Conservation (phyloP, 2,888 invertebrate species). For the Mycalesis mineus region DNA sequence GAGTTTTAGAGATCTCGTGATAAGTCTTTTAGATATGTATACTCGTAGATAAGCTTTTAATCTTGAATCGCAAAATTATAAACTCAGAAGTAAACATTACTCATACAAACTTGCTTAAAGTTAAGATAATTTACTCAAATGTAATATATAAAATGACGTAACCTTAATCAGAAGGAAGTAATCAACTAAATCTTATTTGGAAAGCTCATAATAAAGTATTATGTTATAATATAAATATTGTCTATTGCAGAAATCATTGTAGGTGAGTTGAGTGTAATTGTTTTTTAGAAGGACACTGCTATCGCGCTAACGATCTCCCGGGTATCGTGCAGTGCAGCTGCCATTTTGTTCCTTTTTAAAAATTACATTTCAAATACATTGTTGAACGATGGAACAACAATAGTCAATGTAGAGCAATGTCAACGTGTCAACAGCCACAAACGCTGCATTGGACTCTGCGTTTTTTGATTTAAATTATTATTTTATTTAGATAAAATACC, state of each 20-base stretch:
- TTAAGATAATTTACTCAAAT: too few relatives aligned
- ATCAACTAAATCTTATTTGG: background rate
- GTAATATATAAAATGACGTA: background rate
- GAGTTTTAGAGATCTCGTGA: too few relatives aligned
- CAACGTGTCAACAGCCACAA: background rate
- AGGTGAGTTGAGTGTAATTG: conserved; percentile 58
- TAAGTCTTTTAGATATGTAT: too few relatives aligned
- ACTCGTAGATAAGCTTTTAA: too few relatives aligned
- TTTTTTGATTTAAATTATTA: too few relatives aligned
- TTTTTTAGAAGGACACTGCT: conserved; percentile 69
- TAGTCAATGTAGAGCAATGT: background rate
- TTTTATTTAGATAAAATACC: too few relatives aligned
- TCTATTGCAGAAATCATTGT: conserved; percentile 58
- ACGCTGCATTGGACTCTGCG: background rate
- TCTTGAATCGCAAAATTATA: too few relatives aligned
- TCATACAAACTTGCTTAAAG: too few relatives aligned
- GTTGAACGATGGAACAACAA: background rate
- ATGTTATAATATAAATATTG: conserved; percentile 31
- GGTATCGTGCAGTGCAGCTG: conserved; percentile 69
- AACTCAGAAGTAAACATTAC: too few relatives aligned
- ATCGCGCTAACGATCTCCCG: conserved; percentile 57
- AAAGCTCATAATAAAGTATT: background rate
- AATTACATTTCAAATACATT: background rate
- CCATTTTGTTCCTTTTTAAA: conserved; percentile 53
- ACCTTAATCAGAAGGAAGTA: background rate